Percentiles rank a stretch among this genome's conserved stretches.
Conservation (phyloP, 2,113 vertebrate genomes). For the Phalacrocorax carbo region DNA sequence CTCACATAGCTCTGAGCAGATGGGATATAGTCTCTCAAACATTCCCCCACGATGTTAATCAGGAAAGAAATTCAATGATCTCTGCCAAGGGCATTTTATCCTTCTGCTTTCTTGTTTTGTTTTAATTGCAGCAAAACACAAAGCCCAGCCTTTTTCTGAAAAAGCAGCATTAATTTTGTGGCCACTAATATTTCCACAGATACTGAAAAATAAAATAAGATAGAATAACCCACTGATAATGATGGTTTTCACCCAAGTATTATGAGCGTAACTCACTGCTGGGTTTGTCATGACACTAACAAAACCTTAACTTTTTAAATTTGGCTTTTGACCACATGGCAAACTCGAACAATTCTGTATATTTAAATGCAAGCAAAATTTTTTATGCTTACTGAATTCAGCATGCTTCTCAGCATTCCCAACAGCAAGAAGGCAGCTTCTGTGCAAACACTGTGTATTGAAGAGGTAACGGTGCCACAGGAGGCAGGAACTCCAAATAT, state of each 20-base stretch:
- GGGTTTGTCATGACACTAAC: background rate
- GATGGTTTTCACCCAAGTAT: background rate
- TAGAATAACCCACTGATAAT: background rate
- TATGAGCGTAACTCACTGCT: background rate
- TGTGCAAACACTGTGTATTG: slow-evolving; percentile 91
- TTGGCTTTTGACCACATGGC: background rate
- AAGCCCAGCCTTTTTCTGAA: background rate
- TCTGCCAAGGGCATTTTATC: slow-evolving; percentile 7
- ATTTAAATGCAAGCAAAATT: background rate
- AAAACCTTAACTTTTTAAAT: background rate
- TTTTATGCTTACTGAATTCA: slow-evolving; percentile 88
- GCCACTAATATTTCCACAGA: background rate
- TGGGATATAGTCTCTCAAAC: background rate
- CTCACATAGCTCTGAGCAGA: slow-evolving; percentile 8
- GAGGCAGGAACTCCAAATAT: slow-evolving; percentile 97
- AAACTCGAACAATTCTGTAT: background rate
- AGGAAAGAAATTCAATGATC: background rate
- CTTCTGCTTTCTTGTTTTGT: background rate
- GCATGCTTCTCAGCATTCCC: slow-evolving; percentile 97
- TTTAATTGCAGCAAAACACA: background rate
- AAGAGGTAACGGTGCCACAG: slow-evolving; percentile 87
- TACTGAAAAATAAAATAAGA: background rate
- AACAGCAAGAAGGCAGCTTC: slow-evolving; percentile 92
- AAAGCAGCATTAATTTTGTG: background rate
- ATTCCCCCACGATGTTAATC: background rate